phyloP scores from a whole-genome alignment of 1,140 invertebrate genomes.

The Leptopilina boulardi region DNA sequence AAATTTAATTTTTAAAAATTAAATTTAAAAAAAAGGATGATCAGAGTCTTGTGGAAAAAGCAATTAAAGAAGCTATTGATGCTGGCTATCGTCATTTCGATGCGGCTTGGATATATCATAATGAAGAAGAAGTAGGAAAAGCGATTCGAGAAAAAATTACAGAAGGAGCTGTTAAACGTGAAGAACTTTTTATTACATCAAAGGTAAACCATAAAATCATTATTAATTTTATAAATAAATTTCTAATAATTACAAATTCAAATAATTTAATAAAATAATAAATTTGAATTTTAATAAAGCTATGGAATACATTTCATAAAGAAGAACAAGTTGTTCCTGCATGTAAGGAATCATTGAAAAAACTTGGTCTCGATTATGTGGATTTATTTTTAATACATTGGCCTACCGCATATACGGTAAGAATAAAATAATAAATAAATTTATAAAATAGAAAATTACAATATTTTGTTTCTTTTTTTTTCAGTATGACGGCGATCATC shows the following conservation, averaged over 20 bases:
- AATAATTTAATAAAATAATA: neutral
- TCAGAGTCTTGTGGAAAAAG: neutral
- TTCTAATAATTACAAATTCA: too few species aligned
- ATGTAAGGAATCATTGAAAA: constrained; percentile 78
- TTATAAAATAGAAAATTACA: neutral
- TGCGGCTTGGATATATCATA: constrained; percentile 82
- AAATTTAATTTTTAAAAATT: too few species aligned
- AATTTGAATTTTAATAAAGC: constrained; percentile 47
- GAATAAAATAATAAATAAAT: constrained; percentile 38
- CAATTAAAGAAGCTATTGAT: constrained; percentile 76
- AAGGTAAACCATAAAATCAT: constrained; percentile 70
- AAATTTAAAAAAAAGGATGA: neutral
- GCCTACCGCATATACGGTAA: constrained; percentile 81
- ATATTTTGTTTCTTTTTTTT: too few species aligned
- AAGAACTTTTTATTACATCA: constrained; percentile 82
- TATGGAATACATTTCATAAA: constrained; percentile 76
- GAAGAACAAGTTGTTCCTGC: constrained; percentile 73
- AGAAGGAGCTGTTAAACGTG: constrained; percentile 82
- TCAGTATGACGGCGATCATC: neutral
- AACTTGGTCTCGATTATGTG: constrained; percentile 83
- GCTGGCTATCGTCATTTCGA: constrained; percentile 84
- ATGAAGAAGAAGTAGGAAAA: constrained; percentile 90
- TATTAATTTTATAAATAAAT: too few species aligned
- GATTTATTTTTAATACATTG: constrained; percentile 89
- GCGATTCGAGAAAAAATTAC: constrained; percentile 84